A percentile compares a stretch with the other conserved stretches of the same genome.
Evolutionary conservation across 2,797 vertebrate genomes (phyloP).

Genomic region (Glossophaga mutica): DNA sequence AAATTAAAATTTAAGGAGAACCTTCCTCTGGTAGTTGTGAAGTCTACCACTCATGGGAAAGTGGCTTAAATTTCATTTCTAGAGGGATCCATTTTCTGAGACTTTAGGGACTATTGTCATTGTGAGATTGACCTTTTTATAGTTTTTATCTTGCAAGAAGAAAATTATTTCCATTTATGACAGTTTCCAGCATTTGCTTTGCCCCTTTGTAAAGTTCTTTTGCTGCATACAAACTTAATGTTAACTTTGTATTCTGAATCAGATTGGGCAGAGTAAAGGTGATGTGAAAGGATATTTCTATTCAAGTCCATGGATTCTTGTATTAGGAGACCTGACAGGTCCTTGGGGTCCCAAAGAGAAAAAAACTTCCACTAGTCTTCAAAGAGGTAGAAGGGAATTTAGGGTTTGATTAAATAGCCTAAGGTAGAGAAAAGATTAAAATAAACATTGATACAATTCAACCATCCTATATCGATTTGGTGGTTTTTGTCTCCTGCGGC

Average conservation of each 20-base stretch:
- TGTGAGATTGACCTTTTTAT: background rate
- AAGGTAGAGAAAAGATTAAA: background rate
- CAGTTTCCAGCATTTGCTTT: background rate
- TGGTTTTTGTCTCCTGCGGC: background rate
- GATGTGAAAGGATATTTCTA: background rate
- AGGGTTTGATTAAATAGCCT: background rate
- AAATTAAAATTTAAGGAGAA: background rate
- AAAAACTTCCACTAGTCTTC: background rate
- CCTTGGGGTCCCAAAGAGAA: background rate
- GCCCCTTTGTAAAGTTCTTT: background rate
- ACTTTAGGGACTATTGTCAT: background rate
- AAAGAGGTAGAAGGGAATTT: background rate
- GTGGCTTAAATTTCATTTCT: background rate
- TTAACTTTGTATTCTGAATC: background rate
- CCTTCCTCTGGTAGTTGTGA: background rate
- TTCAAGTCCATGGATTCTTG: background rate
- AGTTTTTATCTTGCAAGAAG: background rate
- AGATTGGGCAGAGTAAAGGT: background rate
- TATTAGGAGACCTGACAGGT: background rate
- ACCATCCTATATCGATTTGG: background rate
- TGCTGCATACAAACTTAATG: background rate
- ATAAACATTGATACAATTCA: background rate
- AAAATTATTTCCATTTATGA: background rate
- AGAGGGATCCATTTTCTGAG: background rate
- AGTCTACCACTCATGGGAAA: background rate